Evolutionary conservation across 2,113 vertebrate genomes (phyloP).

Genomic region (Balaeniceps rex): DNA sequence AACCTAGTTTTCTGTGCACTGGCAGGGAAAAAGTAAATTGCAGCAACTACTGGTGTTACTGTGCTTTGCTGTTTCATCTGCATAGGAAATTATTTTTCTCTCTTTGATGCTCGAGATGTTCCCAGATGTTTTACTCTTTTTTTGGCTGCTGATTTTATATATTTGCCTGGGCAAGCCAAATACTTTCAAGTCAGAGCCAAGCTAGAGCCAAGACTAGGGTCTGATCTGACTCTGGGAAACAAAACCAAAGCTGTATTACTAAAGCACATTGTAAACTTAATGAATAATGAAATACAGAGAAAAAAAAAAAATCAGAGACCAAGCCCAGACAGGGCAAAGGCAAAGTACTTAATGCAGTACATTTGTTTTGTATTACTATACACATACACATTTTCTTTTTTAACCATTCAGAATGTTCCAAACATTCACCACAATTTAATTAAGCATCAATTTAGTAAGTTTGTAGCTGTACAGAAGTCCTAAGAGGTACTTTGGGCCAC

Average conservation of each 20-base stretch:
- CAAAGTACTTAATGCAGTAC: neutral
- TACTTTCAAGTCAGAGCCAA: conserved; percentile 40
- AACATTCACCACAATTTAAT: neutral
- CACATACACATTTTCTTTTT: neutral
- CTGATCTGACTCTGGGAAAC: conserved; percentile 25
- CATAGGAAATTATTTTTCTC: conserved; percentile 23
- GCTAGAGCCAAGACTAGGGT: conserved; percentile 15
- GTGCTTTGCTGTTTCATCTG: conserved; percentile 17
- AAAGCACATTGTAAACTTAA: conserved; percentile 43
- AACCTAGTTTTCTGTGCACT: neutral
- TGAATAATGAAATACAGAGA: conserved; percentile 19
- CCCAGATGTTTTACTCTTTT: too few species aligned
- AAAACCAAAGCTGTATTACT: conserved; percentile 27
- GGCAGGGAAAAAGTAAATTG: neutral
- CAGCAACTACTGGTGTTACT: neutral
- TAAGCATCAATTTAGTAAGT: neutral
- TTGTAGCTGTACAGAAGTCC: neutral
- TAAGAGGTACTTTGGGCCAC: neutral
- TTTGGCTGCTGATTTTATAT: conserved; percentile 50
- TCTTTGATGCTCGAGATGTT: neutral
- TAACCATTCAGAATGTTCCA: neutral
- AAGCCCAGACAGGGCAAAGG: conserved; percentile 26
- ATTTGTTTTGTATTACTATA: neutral
- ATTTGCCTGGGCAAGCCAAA: conserved; percentile 38
- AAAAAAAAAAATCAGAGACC: neutral